Percentiles rank a stretch among this genome's conserved stretches.
phyloP scores from a whole-genome alignment of 92 coral and sea anemone species.

The Palythoa caribaeorum region DNA sequence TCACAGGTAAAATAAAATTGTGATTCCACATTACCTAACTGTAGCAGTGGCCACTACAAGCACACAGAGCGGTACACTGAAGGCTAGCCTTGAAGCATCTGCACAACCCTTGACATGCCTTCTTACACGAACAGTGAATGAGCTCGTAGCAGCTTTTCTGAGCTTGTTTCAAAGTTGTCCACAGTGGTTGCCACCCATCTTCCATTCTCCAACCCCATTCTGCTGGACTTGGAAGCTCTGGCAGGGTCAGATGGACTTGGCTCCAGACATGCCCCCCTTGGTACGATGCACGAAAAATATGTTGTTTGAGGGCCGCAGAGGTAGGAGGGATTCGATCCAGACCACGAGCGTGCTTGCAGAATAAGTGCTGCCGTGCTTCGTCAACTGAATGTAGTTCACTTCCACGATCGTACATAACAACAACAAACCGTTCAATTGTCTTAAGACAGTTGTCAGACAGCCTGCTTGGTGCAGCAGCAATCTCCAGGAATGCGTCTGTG shows the following conservation, averaged over 20 bases:
- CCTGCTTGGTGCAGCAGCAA: constrained; percentile 51
- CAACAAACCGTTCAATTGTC: constrained; percentile 51
- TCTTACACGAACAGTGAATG: constrained; percentile 64
- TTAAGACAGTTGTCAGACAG: constrained; percentile 39
- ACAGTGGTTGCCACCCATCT: constrained; percentile 59
- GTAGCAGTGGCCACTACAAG: constrained; percentile 56
- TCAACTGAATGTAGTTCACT: constrained; percentile 49
- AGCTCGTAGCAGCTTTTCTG: constrained; percentile 68
- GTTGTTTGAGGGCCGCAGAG: constrained; percentile 64
- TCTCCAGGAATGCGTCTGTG: constrained; percentile 47
- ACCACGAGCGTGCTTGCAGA: constrained; percentile 54
- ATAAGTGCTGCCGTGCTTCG: constrained; percentile 64
- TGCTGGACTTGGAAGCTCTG: constrained; percentile 64
- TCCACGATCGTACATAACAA: constrained; percentile 65
- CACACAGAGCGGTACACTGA: constrained; percentile 57
- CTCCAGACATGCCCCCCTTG: constrained; percentile 64
- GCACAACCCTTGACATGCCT: constrained; percentile 68
- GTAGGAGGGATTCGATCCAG: constrained; percentile 66
- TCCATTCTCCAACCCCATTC: constrained; percentile 68
- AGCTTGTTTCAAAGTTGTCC: constrained; percentile 71
- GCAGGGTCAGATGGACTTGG: constrained; percentile 51
- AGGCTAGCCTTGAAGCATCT: constrained; percentile 46
- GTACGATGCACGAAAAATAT: constrained; percentile 57
- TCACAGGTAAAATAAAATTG: not conserved
- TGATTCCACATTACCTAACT: constrained; percentile 38